Base-by-base conservation (phyloP, 2,888 invertebrate species). In the Timandra comae region DNA sequence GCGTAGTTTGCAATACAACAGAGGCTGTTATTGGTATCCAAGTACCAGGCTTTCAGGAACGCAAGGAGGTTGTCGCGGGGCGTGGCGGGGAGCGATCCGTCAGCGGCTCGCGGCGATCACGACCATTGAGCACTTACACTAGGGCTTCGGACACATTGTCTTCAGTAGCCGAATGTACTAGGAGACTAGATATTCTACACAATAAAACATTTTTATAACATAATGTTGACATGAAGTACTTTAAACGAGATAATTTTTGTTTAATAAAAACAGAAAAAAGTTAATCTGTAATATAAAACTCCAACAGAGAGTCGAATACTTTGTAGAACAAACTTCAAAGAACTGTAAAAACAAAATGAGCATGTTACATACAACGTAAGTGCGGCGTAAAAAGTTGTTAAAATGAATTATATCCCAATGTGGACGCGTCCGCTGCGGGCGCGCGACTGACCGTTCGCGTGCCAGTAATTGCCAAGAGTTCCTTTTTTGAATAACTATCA, bases 401-500 rank as follows among this genome's bases (percentile, higher is more conserved):
- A 49, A 49, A 46, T 46, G 37, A 45, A 40, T 41, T 43, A 44
- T 16, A 6, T 16, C 37, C 45, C 65, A 68, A 48, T 76, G 63
- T 78, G 73, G 43, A 71, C 62, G 39, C 49, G 36, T 46, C 71
- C 67, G 61, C 46, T 46, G 29, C 34, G 49, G 80, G 78, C 80
- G 81, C 82, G 84, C 81, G 82, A 78, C 81, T 70, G 71, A 52
- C 61, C 67, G 74, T 74, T 84, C 85, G 84, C 82, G 85, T 84
- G 84, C 84, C 84, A 69, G 81, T 84, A 84, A 84, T 84, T 77
- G 80, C 70, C 58, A 59, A 59, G 62, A 66, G 77, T 82, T 78
- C 80, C 76, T 81, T 84, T 84, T 84, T 80, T 74, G 77, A 80
- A 79, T 72, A 78, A 77, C 79, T 79, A 84, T 84, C 82, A 85